Percentiles rank a stretch among this genome's conserved stretches.
These are phyloP conservation scores for Pomatorhinus ruficollis DNA, from an alignment of 2,113 vertebrate genomes.

Conservation along the genomic window DNA sequence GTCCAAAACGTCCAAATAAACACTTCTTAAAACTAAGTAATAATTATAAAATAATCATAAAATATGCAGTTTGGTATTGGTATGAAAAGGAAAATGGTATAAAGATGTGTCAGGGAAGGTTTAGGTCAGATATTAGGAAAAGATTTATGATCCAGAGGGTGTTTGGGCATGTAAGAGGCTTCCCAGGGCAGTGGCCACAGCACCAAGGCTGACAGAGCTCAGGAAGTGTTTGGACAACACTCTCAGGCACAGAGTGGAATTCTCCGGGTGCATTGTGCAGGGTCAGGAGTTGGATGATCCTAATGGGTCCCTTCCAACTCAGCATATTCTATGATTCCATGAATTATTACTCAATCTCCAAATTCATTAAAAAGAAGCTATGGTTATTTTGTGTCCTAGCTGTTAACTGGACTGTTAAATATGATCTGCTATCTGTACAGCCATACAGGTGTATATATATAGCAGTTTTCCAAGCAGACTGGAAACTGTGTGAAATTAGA, in stretches of 20 bases:
- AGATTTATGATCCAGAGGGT: not conserved
- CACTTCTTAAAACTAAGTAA: not conserved
- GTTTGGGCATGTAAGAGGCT: not conserved
- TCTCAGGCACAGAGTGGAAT: not conserved
- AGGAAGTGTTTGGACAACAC: not conserved
- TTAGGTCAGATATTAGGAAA: not conserved
- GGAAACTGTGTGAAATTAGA: not conserved
- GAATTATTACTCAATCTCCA: not conserved
- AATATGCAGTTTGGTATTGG: not conserved
- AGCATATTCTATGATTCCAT: not conserved
- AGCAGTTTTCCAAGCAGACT: not conserved
- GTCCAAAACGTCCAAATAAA: not conserved
- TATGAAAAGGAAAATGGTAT: not conserved
- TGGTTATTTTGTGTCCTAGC: not conserved
- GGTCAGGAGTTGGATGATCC: not conserved
- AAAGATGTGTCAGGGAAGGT: not conserved
- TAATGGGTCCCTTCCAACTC: not conserved
- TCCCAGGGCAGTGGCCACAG: not conserved
- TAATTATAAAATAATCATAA: not conserved
- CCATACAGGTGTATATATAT: not conserved
- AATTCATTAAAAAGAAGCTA: not conserved
- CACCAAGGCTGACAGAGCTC: not conserved
- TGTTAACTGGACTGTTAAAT: not conserved
- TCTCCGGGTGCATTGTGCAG: not conserved
- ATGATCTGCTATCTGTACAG: not conserved